phyloP scores from a whole-genome alignment of 2,113 vertebrate species.

The Strix aluco region DNA sequence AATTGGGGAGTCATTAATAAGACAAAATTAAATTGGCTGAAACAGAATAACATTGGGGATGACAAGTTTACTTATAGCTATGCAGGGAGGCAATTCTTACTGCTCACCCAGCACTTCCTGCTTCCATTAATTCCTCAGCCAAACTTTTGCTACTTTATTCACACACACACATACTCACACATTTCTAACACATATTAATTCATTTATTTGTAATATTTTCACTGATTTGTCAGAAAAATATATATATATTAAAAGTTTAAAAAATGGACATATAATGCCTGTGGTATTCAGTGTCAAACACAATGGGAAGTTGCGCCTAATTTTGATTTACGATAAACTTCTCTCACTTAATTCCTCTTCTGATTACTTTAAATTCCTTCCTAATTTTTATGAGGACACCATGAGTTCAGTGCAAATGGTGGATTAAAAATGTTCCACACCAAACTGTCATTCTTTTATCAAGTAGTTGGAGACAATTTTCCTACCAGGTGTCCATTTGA shows the following conservation, averaged over 20 bases:
- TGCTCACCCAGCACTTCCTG: background rate
- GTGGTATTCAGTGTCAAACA: background rate
- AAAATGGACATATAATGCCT: background rate
- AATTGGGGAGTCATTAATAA: background rate
- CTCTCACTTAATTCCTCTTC: background rate
- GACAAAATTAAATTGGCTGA: conserved; percentile 43
- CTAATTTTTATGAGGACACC: background rate
- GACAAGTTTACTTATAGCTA: conserved; percentile 31
- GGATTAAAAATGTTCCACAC: background rate
- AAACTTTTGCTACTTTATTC: background rate
- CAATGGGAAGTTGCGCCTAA: background rate
- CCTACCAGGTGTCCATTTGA: background rate
- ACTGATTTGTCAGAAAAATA: background rate
- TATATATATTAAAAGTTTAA: background rate
- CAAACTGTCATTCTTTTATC: background rate
- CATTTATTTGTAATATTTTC: background rate
- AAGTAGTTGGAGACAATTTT: background rate
- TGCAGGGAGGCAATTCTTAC: background rate
- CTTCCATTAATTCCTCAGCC: background rate
- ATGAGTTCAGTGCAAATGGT: background rate
- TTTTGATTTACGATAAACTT: background rate
- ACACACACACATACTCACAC: background rate
- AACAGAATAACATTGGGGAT: conserved; percentile 10
- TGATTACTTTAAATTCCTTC: background rate
- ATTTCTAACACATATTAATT: background rate